Evolutionary conservation across 2,888 invertebrate species (phyloP).

Genomic region (Drosophila nigricruria): DNA sequence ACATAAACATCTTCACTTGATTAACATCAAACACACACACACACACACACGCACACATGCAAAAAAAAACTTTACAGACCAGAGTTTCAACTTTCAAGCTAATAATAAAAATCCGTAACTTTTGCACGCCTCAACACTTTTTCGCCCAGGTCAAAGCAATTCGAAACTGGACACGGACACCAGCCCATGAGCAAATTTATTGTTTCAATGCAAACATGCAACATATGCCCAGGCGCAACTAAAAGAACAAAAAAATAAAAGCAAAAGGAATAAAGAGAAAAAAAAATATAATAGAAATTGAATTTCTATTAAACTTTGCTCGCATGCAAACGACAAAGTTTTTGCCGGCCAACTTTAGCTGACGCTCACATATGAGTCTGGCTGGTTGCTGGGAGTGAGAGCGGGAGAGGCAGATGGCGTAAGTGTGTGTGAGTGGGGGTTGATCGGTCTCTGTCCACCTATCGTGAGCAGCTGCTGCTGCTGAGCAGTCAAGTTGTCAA

Average conservation of each 20-base stretch:
- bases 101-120: constrained; percentile 55
- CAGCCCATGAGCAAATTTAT: constrained; percentile 64
- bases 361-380: constrained; percentile 43
- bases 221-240: constrained; percentile 54
- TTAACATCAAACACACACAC: constrained; percentile 5
- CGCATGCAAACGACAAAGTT: constrained; percentile 81
- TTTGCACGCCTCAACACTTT: constrained; percentile 57
- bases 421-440: background rate
- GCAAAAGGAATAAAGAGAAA: constrained; percentile 7
- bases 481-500: constrained; percentile 69
- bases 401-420: background rate
- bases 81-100: constrained; percentile 30
- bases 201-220: constrained; percentile 69
- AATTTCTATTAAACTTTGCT: constrained; percentile 78
- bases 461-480: constrained; percentile 38
- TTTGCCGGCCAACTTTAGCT: constrained; percentile 54
- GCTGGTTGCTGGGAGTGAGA: background rate
- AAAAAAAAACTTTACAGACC: constrained; percentile 49
- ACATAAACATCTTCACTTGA: constrained; percentile 10
- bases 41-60: background rate
- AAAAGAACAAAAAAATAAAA: constrained; percentile 12
- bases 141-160: constrained; percentile 63
- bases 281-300: constrained; percentile 71
- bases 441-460: constrained; percentile 22
- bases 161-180: constrained; percentile 55